Percentiles rank a stretch among this genome's conserved stretches.
Evolutionary conservation across 2,888 invertebrate species (phyloP).

Genomic region (Chymomyza procnemis): DNA sequence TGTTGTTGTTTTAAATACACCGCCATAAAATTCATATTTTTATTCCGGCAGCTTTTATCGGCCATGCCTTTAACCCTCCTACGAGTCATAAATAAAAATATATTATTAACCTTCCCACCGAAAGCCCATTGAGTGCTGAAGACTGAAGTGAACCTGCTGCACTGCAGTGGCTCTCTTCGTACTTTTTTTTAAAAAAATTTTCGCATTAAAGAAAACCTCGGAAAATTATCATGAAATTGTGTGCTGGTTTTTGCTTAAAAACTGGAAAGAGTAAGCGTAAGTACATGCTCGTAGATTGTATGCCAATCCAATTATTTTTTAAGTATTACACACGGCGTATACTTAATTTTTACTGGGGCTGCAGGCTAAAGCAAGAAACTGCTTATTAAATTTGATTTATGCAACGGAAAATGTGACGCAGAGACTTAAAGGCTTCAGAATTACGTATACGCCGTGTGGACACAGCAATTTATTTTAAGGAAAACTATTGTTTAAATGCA

Average conservation of each 20-base stretch:
- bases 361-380: no score
- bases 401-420: no score
- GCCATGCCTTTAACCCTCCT: conserved; percentile 46
- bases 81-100: not conserved
- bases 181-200: not conserved
- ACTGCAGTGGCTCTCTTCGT: not conserved
- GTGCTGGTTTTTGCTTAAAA: not conserved
- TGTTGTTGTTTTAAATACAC: conserved; percentile 58
- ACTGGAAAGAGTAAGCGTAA: no score
- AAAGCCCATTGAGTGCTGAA: not conserved
- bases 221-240: not conserved
- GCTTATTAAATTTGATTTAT: not conserved
- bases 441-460: no score
- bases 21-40: conserved; percentile 67
- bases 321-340: no score
- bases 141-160: not conserved
- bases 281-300: not conserved
- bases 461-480: no score
- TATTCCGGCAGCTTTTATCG: conserved; percentile 63
- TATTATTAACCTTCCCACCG: not conserved
- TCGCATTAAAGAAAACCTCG: not conserved
- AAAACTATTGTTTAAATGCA: no score
- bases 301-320: not conserved
- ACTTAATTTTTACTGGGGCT: no score
- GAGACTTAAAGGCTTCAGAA: no score